Evolutionary conservation across 1,140 invertebrate genomes (phyloP).

Genomic region (Pomacea maculata): DNA sequence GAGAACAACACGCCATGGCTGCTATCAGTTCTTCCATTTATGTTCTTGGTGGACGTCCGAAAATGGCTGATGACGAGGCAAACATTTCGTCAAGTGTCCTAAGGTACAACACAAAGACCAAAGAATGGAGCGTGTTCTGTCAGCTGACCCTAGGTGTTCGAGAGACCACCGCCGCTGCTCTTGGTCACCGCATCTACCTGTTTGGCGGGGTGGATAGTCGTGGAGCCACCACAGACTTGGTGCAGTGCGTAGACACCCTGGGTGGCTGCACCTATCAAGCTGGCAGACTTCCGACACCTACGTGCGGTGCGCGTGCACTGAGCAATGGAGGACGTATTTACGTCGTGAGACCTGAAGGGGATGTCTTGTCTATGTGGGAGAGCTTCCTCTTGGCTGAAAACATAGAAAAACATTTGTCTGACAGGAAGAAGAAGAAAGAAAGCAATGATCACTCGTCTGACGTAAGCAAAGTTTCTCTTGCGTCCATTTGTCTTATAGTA

Average conservation of each 20-base stretch:
- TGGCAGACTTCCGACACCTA: background rate
- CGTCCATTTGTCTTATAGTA: too few relatives aligned
- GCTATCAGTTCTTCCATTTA: slow-evolving; percentile 35
- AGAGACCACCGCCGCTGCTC: background rate
- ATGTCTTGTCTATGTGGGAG: background rate
- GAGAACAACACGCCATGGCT: slow-evolving; percentile 45
- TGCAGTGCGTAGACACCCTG: background rate
- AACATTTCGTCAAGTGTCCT: background rate
- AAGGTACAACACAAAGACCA: background rate
- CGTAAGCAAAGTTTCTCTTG: too few relatives aligned
- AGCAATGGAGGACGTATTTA: background rate
- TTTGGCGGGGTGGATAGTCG: background rate
- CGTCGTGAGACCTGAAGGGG: background rate
- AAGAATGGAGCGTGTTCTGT: background rate
- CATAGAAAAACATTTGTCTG: too few relatives aligned
- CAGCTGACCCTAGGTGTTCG: background rate
- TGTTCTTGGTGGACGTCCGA: slow-evolving; percentile 38
- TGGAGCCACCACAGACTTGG: background rate
- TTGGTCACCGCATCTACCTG: background rate
- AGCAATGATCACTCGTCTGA: too few relatives aligned
- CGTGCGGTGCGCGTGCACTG: background rate
- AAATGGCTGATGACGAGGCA: slow-evolving; percentile 16
- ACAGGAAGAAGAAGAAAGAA: too few relatives aligned
- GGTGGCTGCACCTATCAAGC: background rate
- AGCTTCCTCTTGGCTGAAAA: background rate